A percentile compares a stretch with the other conserved stretches of the same genome.
Conservation (phyloP, 2,888 invertebrate genomes). For the Amblyjoppa proteus region DNA sequence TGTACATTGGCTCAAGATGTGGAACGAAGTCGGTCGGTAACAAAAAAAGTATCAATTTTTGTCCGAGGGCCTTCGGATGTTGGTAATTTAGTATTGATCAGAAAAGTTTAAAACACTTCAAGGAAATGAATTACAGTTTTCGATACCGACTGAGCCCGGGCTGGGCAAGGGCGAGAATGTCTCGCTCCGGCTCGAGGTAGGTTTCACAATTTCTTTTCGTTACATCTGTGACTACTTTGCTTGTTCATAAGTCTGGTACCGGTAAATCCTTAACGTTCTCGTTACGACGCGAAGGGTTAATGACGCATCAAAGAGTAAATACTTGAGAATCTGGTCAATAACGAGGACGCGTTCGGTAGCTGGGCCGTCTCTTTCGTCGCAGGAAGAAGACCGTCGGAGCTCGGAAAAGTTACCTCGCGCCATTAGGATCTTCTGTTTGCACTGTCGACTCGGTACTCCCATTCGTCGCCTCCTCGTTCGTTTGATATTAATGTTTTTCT, state of each 20-base stretch:
- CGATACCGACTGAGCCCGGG: no score
- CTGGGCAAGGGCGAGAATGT: no score
- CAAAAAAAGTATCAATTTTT: not conserved
- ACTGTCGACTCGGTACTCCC: slow-evolving; percentile 77
- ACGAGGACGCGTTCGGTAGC: not conserved
- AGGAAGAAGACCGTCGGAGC: slow-evolving; percentile 56
- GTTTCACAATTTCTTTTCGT: not conserved
- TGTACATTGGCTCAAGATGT: no score
- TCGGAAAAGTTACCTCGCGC: slow-evolving; percentile 78
- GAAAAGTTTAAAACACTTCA: no score
- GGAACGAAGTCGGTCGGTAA: not conserved
- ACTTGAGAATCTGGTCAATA: slow-evolving; percentile 14
- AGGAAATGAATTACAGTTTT: no score
- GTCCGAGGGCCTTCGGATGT: no score
- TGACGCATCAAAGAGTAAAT: slow-evolving; percentile 1
- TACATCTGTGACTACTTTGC: not conserved
- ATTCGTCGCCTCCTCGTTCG: slow-evolving; percentile 70
- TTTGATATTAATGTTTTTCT: slow-evolving; percentile 84
- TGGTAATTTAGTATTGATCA: no score
- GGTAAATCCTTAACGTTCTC: not conserved
- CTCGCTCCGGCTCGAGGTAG: no score
- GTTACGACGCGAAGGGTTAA: not conserved
- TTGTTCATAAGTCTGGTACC: not conserved
- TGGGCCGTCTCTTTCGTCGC: not conserved
- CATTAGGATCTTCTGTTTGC: slow-evolving; percentile 82